Conservation (phyloP, 1,140 invertebrate species). For the Arctopsyche grandis region DNA sequence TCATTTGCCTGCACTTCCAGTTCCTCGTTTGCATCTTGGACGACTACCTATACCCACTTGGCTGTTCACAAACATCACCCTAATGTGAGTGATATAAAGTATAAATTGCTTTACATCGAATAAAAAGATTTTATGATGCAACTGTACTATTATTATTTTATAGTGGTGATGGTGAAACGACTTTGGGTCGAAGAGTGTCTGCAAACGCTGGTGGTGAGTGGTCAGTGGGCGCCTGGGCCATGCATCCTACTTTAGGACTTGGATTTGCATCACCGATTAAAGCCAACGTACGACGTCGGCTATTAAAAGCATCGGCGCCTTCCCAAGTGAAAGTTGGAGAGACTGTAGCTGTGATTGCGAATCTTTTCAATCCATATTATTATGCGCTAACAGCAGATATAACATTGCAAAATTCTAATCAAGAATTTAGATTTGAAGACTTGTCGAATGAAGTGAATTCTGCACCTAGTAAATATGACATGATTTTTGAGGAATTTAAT, state of each 20-base stretch:
- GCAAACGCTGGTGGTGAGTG: conserved; percentile 87
- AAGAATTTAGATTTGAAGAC: conserved; percentile 83
- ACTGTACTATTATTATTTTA: not conserved
- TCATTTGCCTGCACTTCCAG: conserved; percentile 80
- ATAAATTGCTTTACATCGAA: not conserved
- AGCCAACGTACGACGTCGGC: conserved; percentile 78
- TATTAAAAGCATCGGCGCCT: conserved; percentile 60
- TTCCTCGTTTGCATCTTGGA: conserved; percentile 82
- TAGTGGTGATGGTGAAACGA: conserved; percentile 45
- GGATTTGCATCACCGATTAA: conserved; percentile 80
- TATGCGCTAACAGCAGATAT: conserved; percentile 81
- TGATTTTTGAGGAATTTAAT: conserved; percentile 22
- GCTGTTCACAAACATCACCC: conserved; percentile 85
- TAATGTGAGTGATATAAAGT: conserved; percentile 69
- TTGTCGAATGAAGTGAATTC: conserved; percentile 67
- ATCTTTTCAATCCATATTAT: conserved; percentile 84
- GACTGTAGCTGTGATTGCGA: conserved; percentile 87
- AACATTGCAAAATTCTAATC: conserved; percentile 82
- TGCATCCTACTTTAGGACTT: conserved; percentile 85
- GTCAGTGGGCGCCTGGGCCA: conserved; percentile 91
- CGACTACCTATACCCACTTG: conserved; percentile 80
- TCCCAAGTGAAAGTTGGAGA: conserved; percentile 79
- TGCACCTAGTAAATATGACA: conserved; percentile 60
- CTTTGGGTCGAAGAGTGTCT: conserved; percentile 42
- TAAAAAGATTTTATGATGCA: not conserved